These are phyloP conservation scores for Drosophila atroscutellata DNA, from an alignment of 2,888 invertebrate species.

Conservation along the genomic window DNA sequence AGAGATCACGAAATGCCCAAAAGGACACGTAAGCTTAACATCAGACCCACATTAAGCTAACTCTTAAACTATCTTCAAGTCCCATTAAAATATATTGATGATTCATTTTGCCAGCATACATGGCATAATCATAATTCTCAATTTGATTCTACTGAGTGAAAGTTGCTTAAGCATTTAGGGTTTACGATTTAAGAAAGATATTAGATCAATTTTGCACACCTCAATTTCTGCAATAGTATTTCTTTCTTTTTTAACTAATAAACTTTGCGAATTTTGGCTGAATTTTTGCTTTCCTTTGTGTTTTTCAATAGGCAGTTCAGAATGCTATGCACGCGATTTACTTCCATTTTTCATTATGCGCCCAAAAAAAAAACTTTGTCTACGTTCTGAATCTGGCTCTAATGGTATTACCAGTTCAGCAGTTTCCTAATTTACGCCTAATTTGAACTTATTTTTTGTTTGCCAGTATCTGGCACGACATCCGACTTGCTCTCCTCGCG, in stretches of 20 bases:
- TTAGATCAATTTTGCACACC: background rate
- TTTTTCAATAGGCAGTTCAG: background rate
- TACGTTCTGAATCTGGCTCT: background rate
- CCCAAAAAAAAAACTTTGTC: background rate
- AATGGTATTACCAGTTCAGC: slow-evolving; percentile 1
- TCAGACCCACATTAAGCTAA: background rate
- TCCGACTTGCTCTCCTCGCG: background rate
- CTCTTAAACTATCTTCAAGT: background rate
- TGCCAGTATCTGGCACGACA: slow-evolving; percentile 15
- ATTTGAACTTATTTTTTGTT: slow-evolving; percentile 52
- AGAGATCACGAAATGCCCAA: background rate
- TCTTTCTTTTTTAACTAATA: background rate
- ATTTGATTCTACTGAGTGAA: background rate
- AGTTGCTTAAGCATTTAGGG: background rate
- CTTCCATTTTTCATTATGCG: slow-evolving; percentile 18
- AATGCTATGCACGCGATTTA: slow-evolving; percentile 30
- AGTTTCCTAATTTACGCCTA: slow-evolving; percentile 50
- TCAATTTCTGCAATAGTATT: background rate
- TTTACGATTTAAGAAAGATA: background rate
- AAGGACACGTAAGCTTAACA: background rate
- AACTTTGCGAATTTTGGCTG: background rate
- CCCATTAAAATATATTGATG: background rate
- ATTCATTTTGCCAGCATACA: background rate
- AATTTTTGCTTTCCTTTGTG: background rate
- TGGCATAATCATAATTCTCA: background rate